These are phyloP conservation scores for Heliothis peltigera DNA, from an alignment of 2,888 invertebrate genomes.

Conservation along the genomic window DNA sequence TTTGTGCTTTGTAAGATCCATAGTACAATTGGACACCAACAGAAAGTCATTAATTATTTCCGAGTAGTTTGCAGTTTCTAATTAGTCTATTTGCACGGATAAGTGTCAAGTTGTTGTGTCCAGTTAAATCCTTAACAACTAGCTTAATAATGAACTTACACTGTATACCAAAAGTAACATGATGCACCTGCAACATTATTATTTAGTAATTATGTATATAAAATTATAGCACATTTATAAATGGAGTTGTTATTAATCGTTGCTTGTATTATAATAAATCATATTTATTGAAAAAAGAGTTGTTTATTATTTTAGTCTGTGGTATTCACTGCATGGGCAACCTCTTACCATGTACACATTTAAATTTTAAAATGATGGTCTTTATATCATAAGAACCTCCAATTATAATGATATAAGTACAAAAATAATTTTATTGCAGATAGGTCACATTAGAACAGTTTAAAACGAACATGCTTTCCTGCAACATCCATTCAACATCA, in stretches of 20 bases:
- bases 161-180: conserved; percentile 62
- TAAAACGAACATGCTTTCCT: conserved; percentile 52
- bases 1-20: conserved; percentile 16
- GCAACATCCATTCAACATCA: conserved; percentile 69
- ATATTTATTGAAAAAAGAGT: neutral
- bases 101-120: conserved; percentile 61
- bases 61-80: conserved; percentile 5
- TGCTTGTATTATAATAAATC: neutral
- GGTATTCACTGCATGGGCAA: neutral
- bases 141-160: conserved; percentile 70
- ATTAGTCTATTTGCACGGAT: conserved; percentile 39
- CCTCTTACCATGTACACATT: conserved; percentile 32
- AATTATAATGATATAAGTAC: conserved; percentile 2
- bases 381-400: conserved; percentile 8
- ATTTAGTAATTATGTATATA: conserved; percentile 8
- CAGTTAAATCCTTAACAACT: conserved; percentile 71
- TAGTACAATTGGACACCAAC: conserved; percentile 5
- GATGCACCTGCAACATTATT: conserved; percentile 66
- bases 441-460: conserved; percentile 54
- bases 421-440: conserved; percentile 61
- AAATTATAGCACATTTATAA: conserved; percentile 12
- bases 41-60: conserved; percentile 6
- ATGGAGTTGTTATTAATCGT: conserved; percentile 9
- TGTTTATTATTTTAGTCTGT: neutral
- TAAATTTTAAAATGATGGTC: conserved; percentile 11